phyloP scores from a whole-genome alignment of 2,888 invertebrate species.

The Leucoptera coffeella region DNA sequence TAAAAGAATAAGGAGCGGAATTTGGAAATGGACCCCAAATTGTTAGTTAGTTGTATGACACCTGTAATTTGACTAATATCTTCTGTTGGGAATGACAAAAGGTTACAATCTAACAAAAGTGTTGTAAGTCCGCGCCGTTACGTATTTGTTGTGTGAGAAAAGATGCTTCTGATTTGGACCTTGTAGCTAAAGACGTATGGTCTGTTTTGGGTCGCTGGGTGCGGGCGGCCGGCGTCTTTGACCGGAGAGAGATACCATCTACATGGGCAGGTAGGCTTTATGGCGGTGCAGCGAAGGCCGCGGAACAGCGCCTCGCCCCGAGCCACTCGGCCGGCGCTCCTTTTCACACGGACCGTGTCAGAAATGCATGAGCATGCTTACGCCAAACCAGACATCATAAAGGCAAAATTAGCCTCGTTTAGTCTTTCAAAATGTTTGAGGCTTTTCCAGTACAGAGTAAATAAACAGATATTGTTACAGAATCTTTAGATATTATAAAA shows the following conservation, averaged over 20 bases:
- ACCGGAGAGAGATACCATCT: slow-evolving; percentile 40
- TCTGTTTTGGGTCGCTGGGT: slow-evolving; percentile 9
- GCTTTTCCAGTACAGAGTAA: no score
- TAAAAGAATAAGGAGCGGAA: no score
- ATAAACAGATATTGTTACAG: no score
- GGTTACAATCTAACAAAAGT: slow-evolving; percentile 41
- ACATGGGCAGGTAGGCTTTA: slow-evolving; percentile 45
- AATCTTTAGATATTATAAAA: no score
- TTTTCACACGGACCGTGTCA: slow-evolving; percentile 28
- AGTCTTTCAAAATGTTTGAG: no score
- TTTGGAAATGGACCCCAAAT: no score
- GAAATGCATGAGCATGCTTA: no score
- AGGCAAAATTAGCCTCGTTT: no score
- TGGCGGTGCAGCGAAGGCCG: no score
- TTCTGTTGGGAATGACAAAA: slow-evolving; percentile 36
- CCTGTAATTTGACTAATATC: slow-evolving; percentile 21
- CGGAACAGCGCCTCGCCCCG: neutral
- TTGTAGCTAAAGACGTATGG: slow-evolving; percentile 10
- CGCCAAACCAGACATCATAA: no score
- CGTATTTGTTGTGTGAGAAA: slow-evolving; percentile 23
- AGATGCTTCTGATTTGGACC: slow-evolving; percentile 7
- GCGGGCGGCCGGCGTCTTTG: slow-evolving; percentile 38
- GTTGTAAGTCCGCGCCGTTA: slow-evolving; percentile 46
- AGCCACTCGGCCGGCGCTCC: slow-evolving; percentile 14
- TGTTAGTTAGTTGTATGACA: slow-evolving; percentile 2